Evolutionary conservation across 1,140 invertebrate species (phyloP).

Genomic region (Agrilus planipennis): DNA sequence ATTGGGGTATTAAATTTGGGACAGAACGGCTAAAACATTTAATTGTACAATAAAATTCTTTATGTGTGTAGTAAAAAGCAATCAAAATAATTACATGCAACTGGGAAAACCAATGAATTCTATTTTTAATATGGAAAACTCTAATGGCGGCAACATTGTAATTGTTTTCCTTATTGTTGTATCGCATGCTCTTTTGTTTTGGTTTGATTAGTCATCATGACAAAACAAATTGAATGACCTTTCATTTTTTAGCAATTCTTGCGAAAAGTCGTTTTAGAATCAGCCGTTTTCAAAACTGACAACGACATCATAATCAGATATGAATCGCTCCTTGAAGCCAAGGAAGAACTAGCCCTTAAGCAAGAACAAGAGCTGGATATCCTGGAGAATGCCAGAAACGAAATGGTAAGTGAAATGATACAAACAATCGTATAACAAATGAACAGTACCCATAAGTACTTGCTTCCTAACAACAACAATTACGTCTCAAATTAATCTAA

Average conservation of each 20-base stretch:
- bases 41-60: background rate
- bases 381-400: conserved; percentile 12
- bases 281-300: conserved; percentile 6
- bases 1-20: background rate
- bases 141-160: too few species aligned
- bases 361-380: conserved; percentile 10
- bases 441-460: too few species aligned
- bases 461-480: too few species aligned
- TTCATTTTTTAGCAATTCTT: conserved; percentile 11
- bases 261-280: conserved; percentile 9
- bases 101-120: background rate
- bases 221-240: background rate
- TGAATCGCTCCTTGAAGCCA: conserved; percentile 11
- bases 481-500: too few species aligned
- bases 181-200: too few species aligned
- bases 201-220: background rate
- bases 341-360: conserved; percentile 6
- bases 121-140: background rate
- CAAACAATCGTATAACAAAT: background rate
- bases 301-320: conserved; percentile 12
- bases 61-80: background rate
- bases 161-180: too few species aligned
- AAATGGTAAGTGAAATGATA: conserved; percentile 12
- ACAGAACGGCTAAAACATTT: background rate
- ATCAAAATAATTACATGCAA: background rate